Evolutionary conservation across 2,113 vertebrate species (phyloP), one percentile per base, ranked within the genome.

Genomic region (Butorides virescens): DNA sequence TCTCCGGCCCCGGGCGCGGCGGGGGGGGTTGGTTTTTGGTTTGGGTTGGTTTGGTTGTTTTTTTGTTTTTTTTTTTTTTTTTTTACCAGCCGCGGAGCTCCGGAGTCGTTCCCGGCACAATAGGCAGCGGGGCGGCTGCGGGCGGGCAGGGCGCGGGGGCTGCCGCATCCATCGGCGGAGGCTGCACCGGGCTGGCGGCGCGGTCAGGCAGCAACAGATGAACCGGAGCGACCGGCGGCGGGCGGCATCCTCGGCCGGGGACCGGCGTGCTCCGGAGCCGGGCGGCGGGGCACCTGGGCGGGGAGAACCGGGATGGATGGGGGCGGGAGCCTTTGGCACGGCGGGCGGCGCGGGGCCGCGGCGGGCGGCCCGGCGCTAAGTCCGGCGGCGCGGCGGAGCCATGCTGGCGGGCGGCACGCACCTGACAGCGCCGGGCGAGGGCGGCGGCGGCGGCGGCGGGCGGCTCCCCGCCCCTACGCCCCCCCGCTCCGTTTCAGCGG

Each of bases 171-270:
- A 94, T 96, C 86, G 93, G 72, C 66, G 86, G 67, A n/a, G 30
- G 72, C 88, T 66, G 61, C 89, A 63, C n/a, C 36, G 67, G 76
- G 83, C 34, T 75, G 70, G 76, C 79, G 72, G 91, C 73, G 76
- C 93, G 95, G 61, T 94, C 94, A 88, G 46, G 62, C 91, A 80
- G 96, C 96, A 96, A 96, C 95, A 96, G 96, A 96, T 94, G 95
- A 89, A 83, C 37, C 59, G 74, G 84, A 61, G 84, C n/a, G 73
- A 75, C 68, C 68, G 84, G 55, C 63, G 70, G 74, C 88, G 42
- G 83, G 74, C 67, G 73, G 87, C 91, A 90, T 90, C 76, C 72
- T 90, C 77, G 20, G 55, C 66, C 78, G 73, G 61, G 42, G 26
- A 82, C 65, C 71, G 59, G 90, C 63, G 81, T 21, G 23, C 76